Conservation (phyloP, 2,888 invertebrate genomes). For the Drosophila melanocephala region DNA sequence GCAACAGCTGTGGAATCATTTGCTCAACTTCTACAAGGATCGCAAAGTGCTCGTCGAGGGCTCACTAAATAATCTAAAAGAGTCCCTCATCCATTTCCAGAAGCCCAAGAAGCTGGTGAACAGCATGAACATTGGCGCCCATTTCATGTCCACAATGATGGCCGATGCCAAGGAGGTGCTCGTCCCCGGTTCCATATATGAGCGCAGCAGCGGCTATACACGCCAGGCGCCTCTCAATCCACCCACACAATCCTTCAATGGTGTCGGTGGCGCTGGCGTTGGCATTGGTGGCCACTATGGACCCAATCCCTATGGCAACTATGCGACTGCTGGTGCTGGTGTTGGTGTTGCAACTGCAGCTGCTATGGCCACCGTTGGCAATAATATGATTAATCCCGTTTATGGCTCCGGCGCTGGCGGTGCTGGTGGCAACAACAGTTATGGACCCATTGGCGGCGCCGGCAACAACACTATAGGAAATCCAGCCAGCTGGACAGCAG, state of each 20-base stretch:
- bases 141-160: constrained; percentile 99
- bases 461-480: constrained; percentile 36
- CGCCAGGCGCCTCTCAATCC: constrained; percentile 61
- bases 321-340: not conserved
- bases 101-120: constrained; percentile 98
- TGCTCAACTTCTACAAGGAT: constrained; percentile 98
- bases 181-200: constrained; percentile 97
- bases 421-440: constrained; percentile 32
- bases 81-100: constrained; percentile 97
- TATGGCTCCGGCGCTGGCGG: constrained; percentile 1
- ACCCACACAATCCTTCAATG: constrained; percentile 31
- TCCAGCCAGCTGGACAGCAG: constrained; percentile 46
- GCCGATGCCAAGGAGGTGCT: constrained; percentile 98
- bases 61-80: constrained; percentile 97
- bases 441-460: constrained; percentile 13
- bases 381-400: constrained; percentile 13
- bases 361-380: not conserved
- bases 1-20: constrained; percentile 99
- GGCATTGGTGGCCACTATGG: constrained; percentile 15
- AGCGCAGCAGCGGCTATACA: constrained; percentile 88
- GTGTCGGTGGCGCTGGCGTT: constrained; percentile 17
- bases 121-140: constrained; percentile 96
- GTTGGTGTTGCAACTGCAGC: not conserved
- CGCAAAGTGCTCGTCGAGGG: constrained; percentile 97
- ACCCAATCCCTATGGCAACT: constrained; percentile 51